Evolutionary conservation across 2,888 invertebrate genomes (phyloP), one percentile per base, ranked within the genome.

Genomic region (Apocheima hispidaria): DNA sequence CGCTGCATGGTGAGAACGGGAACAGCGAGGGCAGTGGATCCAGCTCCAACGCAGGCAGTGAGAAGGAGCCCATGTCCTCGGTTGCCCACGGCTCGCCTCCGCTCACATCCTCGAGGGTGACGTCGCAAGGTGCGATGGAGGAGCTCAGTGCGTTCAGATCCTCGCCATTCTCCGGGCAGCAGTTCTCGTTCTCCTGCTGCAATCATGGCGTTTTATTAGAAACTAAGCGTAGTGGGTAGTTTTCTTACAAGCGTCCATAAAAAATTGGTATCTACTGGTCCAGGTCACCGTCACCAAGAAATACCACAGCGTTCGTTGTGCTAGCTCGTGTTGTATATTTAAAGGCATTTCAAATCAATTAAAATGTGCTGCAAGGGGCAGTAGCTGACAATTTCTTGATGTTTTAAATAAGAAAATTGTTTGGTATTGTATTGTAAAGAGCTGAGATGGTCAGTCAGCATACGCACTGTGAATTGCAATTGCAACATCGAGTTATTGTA

Each of bases 11-110:
- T 49, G 97, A 96, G 86, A 98, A 97, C 2, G 97, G 96, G 76
- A 98, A 97, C 54, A 98, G 94, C 60, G 96, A 96, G 0, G 98
- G 97, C 70, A 98, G 86, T 6, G 97, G 97, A 79, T 98, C 98
- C 81, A 98, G 93, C 81, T 98, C 98, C 72, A 98, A 88, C 0
- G 96, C 94, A 21, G 97, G 96, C 73, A 98, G 87, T 0, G 97
- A 96, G 89, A 97, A 97, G 35, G 97, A 96, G 54, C 96, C 96
- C 95, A 97, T 97, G 86, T 97, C 97, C 87, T 97, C 97, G 75
- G 94, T 92, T 20, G 93, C 87, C 95, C 95, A 95, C 46, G 56
- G 46, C 69, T 90, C 92, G 74, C 93, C 94, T 62, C 84, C 91
- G 53, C 81, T 88, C 72, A 93, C 93, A 71, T 79, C 83, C 63